These are phyloP conservation scores for Corythornis cristatus DNA, from an alignment of 2,113 vertebrate genomes.

Conservation along the genomic window DNA sequence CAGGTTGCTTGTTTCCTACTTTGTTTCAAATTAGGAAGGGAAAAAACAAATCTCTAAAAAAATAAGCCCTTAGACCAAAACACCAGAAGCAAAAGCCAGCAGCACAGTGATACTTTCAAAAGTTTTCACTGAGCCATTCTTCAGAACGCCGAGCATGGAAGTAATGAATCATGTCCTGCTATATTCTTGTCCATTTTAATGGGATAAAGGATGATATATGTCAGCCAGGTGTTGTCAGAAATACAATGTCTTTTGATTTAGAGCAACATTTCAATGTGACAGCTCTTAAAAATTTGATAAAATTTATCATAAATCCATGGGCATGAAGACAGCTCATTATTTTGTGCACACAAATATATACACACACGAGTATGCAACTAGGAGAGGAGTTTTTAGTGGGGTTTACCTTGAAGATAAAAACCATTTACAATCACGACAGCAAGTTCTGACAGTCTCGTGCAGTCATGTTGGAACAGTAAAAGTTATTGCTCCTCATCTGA, in stretches of 20 bases:
- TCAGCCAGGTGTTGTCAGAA: not conserved
- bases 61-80: not conserved
- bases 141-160: not conserved
- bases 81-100: not conserved
- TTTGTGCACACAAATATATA: not conserved
- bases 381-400: not conserved
- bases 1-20: not conserved
- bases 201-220: not conserved
- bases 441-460: not conserved
- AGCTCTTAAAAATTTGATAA: constrained; percentile 10
- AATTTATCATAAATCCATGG: not conserved
- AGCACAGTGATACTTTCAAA: not conserved
- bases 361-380: not conserved
- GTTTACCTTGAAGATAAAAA: not conserved
- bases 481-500: not conserved
- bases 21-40: not conserved
- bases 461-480: not conserved
- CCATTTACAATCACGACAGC: fast-evolving
- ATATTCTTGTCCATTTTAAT: not conserved
- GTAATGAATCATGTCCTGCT: not conserved
- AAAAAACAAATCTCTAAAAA: not conserved
- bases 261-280: not conserved
- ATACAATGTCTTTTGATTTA: not conserved
- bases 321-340: not conserved
- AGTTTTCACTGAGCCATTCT: not conserved